Evolutionary conservation across 1,140 invertebrate genomes (phyloP).

Genomic region (Forficula auricularia): DNA sequence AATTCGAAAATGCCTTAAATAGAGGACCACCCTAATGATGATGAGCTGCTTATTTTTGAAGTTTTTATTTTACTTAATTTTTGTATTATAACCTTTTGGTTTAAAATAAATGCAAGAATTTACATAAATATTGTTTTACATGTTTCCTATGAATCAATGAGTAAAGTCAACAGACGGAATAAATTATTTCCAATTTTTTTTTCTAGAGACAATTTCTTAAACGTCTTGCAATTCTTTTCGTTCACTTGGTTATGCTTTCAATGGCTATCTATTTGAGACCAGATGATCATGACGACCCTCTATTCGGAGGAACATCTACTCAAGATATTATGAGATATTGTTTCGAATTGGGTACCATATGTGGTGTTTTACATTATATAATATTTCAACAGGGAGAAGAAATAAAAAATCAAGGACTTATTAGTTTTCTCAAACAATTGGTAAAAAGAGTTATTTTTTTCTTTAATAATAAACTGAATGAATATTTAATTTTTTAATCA

Average conservation of each 20-base stretch:
- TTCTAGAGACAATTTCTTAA: slow-evolving; percentile 78
- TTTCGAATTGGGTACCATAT: slow-evolving; percentile 67
- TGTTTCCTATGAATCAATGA: no score
- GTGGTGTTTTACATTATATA: slow-evolving; percentile 74
- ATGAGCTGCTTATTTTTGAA: no score
- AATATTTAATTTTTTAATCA: background rate
- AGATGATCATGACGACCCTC: slow-evolving; percentile 27
- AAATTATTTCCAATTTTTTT: no score
- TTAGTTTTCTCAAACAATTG: slow-evolving; percentile 79
- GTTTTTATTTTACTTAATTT: no score
- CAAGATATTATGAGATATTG: slow-evolving; percentile 39
- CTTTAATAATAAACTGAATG: slow-evolving; percentile 1
- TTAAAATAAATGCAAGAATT: no score
- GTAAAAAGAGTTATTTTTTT: slow-evolving; percentile 36
- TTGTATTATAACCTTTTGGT: no score
- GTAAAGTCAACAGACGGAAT: no score
- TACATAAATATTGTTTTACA: no score
- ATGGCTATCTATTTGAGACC: slow-evolving; percentile 78
- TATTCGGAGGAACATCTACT: slow-evolving; percentile 35
- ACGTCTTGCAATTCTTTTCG: slow-evolving; percentile 64
- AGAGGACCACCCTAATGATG: no score
- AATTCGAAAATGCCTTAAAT: no score
- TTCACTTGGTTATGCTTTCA: slow-evolving; percentile 76
- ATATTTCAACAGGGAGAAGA: slow-evolving; percentile 83
- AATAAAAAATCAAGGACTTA: slow-evolving; percentile 79